Evolutionary conservation across 2,113 vertebrate genomes (phyloP), one percentile per base, ranked within the genome.

Genomic region (Pygoscelis adeliae): DNA sequence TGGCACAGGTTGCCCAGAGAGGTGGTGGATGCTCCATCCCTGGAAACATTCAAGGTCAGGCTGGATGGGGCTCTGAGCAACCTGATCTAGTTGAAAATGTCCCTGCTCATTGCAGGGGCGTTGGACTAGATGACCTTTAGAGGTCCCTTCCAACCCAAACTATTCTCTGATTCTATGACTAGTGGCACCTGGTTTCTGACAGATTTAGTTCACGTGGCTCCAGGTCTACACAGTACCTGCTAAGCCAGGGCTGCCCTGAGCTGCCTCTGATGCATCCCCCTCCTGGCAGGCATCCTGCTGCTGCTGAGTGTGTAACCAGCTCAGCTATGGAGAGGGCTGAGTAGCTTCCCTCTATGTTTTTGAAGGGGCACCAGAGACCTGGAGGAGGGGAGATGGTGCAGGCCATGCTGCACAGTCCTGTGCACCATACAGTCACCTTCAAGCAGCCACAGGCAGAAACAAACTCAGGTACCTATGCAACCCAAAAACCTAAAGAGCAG

Each of bases 211-310:
- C 32, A 20, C 15, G 27, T 9, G 42, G 55, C 36, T 88, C 23
- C 2, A 0, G 32, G 30, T 62, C 36, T 76, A 34, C 22, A 6
- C 49, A 18, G 70, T 17, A 30, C 15, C 44, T 44, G 63, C 36
- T 40, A 46, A 46, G 14, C 49, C 23, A 52, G 15, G 44, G 56
- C 62, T 46, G 42, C 20, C 42, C 56, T 13, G 46, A 38, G 47
- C 62, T 0, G 2, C 13, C 36, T 25, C 23, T 0, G 3, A 17
- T 6, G 19, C 22, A 9, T 5, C 4, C 16, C 9, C 13, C 20
- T 76, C 56, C 32, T 0, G 1, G 55, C 55, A 27, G 26, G 40
- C n/a, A 49, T 32, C 55, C 70, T 63, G 42, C n/a, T 56, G 61
- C 44, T 66, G 61, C 19, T 34, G 70, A 4, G 26, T 10, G 36